A percentile compares a stretch with the other conserved stretches of the same genome.
Conservation (phyloP, 1,140 invertebrate genomes). For the Cyclina sinensis region DNA sequence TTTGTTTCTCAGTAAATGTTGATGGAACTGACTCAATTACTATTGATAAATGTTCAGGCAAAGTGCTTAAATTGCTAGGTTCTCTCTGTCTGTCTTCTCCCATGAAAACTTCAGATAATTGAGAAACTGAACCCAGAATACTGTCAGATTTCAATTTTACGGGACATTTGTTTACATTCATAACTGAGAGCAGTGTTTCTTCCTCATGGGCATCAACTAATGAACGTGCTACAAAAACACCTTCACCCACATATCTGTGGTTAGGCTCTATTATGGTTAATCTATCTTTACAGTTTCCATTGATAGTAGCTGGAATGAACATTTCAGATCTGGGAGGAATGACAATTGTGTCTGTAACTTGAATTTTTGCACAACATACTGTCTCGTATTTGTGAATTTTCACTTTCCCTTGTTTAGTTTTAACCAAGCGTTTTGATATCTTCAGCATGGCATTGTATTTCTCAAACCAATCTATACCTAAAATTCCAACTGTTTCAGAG, state of each 20-base stretch:
- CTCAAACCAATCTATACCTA: slow-evolving; percentile 2
- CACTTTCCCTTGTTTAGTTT: not conserved
- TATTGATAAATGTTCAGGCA: slow-evolving; percentile 58
- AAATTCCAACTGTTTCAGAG: slow-evolving; percentile 40
- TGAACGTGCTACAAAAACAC: slow-evolving; percentile 52
- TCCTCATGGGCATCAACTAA: not conserved
- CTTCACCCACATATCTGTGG: not conserved
- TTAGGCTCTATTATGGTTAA: slow-evolving; percentile 40
- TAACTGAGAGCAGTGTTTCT: not conserved
- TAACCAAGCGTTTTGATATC: not conserved
- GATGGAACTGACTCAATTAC: slow-evolving; percentile 1
- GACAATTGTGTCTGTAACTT: slow-evolving; percentile 6
- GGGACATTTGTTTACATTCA: slow-evolving; percentile 18
- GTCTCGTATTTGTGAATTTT: not conserved
- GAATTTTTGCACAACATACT: slow-evolving; percentile 5
- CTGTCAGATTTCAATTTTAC: slow-evolving; percentile 10
- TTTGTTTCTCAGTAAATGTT: slow-evolving; percentile 1
- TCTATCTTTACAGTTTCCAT: not conserved
- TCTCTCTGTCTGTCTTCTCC: not conserved
- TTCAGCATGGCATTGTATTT: not conserved
- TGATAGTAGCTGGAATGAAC: slow-evolving; percentile 4
- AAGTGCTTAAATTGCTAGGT: not conserved
- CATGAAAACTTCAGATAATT: not conserved
- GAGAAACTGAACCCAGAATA: not conserved
- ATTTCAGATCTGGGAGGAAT: slow-evolving; percentile 44